These are phyloP conservation scores for Holothuria leucospilota DNA, from an alignment of 53 echinoderm and acorn worm genomes.

Conservation along the genomic window DNA sequence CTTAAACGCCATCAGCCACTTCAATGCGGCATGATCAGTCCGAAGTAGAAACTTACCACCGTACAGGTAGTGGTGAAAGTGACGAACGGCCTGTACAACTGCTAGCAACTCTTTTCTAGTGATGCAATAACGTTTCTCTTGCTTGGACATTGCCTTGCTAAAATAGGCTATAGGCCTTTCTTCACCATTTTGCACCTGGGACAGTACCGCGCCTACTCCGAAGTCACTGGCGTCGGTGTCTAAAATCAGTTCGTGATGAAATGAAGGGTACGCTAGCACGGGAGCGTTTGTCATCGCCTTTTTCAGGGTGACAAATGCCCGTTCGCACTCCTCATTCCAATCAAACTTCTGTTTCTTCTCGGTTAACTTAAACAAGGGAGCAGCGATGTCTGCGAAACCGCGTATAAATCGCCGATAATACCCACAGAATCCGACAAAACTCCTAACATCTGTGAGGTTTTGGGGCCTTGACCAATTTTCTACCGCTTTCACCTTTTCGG, in stretches of 20 bases:
- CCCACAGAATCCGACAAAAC: slow-evolving; percentile 22
- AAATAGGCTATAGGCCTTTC: not conserved
- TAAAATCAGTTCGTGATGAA: not conserved
- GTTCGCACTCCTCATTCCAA: slow-evolving; percentile 53
- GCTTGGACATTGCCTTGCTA: not conserved
- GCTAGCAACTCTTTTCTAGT: slow-evolving; percentile 29
- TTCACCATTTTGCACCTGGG: slow-evolving; percentile 6
- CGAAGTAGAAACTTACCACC: not conserved
- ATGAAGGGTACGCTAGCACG: not conserved
- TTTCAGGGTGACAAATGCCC: slow-evolving; percentile 40
- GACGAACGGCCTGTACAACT: not conserved
- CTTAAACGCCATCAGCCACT: not conserved
- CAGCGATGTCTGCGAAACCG: slow-evolving; percentile 39
- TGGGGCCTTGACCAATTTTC: slow-evolving; percentile 35
- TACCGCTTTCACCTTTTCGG: slow-evolving; percentile 42
- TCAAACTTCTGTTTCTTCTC: slow-evolving; percentile 52
- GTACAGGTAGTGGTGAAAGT: slow-evolving; percentile 19
- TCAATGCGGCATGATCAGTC: not conserved
- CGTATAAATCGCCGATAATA: slow-evolving; percentile 48
- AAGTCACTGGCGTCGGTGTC: slow-evolving; percentile 29
- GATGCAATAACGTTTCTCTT: slow-evolving; percentile 10
- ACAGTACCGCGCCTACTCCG: slow-evolving; percentile 26
- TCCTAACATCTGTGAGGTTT: slow-evolving; percentile 50
- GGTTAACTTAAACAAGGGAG: slow-evolving; percentile 50
- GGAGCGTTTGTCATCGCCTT: not conserved